Base-by-base conservation (phyloP, 64 coral and sea anemone species). In the Dendrophyllia cribrosa region DNA sequence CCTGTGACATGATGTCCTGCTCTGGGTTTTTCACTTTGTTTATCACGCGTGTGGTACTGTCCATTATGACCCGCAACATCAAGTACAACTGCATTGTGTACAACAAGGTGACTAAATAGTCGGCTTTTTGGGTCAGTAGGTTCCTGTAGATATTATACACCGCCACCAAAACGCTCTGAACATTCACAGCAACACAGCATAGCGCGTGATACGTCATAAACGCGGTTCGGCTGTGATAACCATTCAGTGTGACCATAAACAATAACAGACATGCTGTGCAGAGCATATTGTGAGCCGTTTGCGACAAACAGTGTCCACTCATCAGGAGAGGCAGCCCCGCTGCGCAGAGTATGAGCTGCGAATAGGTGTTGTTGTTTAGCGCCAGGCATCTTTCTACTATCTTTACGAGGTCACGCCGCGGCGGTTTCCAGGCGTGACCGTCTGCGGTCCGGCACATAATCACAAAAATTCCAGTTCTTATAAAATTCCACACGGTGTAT, bases 81-180 rank as follows among this genome's bases (percentile, higher is more conserved):
- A 83, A 67, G 20, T 83, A 83, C 16, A 83, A 11, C n/a, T 83
- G 44, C 61, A 66, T 9, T 11, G 51, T 66, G 45, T 83, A 83
- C 45, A 83, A 23, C 17, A 83, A 44, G 1, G 80, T 83, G 17
- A 43, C 80, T 13, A 67, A 19, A 17, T 17, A 66, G 43, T 50
- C 80, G 63, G 49, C 20, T 3, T 26, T 34, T 45, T 83, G 43
- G 44, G 80, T 83, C 17, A 66, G 80, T 67, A 83, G 51, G 19
- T 83, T 83, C 61, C 43, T 67, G 43, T 65, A 83, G 7, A 83
- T 67, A 64, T 83, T 67, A 43, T 66, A 83, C 17, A 83, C 61
- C 1, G 80, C 43, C 17, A 83, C 80, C 6, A 83, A 9, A 7
- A 66, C 20, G 61, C 80, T 83, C 61, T 83, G 80, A 66, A 48